Evolutionary conservation across 2,113 vertebrate genomes (phyloP).

Genomic region (Drymodes brunneopygia): DNA sequence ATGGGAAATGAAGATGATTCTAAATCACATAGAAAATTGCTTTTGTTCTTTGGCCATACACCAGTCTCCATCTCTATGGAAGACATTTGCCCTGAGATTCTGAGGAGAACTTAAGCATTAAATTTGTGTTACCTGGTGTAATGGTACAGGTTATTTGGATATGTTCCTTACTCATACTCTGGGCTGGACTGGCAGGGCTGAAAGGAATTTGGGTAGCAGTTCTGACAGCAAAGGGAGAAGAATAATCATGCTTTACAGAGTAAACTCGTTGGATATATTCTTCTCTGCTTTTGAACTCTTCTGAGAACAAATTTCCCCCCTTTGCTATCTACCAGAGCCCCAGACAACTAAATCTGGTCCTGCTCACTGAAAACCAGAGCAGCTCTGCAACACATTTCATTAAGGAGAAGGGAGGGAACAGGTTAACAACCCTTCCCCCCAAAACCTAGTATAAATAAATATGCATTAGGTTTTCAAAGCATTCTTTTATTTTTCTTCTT

Average conservation of each 20-base stretch:
- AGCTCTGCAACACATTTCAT: background rate
- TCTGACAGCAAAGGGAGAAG: background rate
- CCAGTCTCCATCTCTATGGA: accelerated
- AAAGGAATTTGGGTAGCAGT: background rate
- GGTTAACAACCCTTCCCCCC: background rate
- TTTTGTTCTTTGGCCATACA: background rate
- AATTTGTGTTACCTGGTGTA: background rate
- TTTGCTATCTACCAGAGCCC: background rate
- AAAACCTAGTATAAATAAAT: conserved; percentile 14
- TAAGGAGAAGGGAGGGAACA: background rate
- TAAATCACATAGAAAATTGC: background rate
- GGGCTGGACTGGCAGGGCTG: background rate
- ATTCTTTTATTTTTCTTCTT: background rate
- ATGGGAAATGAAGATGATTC: background rate
- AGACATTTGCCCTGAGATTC: background rate
- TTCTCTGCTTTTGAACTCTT: background rate
- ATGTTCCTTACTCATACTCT: background rate
- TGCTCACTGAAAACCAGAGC: background rate
- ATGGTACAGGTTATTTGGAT: background rate
- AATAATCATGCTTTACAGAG: background rate
- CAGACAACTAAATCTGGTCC: background rate
- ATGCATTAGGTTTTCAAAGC: conserved; percentile 6
- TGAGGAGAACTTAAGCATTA: background rate
- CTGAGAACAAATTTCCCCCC: background rate
- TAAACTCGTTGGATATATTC: background rate